Evolutionary conservation across 2,797 vertebrate species (phyloP), one percentile per base, ranked within the genome.

Genomic region (Garrulus glandarius): DNA sequence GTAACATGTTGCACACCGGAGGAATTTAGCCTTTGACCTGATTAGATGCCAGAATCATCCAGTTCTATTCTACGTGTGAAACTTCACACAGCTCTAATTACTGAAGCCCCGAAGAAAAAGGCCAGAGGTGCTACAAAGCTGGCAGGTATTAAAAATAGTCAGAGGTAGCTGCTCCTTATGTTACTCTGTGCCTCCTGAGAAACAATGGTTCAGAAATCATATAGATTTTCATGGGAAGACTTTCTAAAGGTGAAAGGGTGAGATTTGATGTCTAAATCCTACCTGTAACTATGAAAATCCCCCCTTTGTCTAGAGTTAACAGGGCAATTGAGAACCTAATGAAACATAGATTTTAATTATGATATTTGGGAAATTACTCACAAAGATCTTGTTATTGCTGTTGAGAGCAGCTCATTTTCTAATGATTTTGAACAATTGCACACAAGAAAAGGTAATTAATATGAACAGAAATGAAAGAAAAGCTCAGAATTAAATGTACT

Each of bases 21-120:
- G 92, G 93, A 96, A 95, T 95, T 93, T 95, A 96, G 89, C 96
- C 96, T 97, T 95, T 97, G 96, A 96, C 94, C 95, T 77, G 74
- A 88, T 96, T 94, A 94, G 84, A 89, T 72, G 65, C 84, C 71
- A 74, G 92, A 92, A 91, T 94, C 81, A 96, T 91, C 89, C 92
- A 78, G 86, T 91, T 93, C 89, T 79, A 80, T 86, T 92, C 89
- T 89, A 87, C 15, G 26, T 95, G 93, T 95, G 94, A 97, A 97
- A 92, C 89, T 97, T 95, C 95, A 94, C 86, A 94, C 68, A 94
- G 60, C 68, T 92, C 46, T 95, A 94, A 95, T 95, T 96, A 92
- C 80, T 78, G 74, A 89, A 95, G 63, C 57, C 87, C 93, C 21
- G 56, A 93, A 96, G 92, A 94, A 95, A 95, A 92, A 94, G 67